Evolutionary conservation across 2,888 invertebrate species (phyloP), one percentile per base, ranked within the genome.

Genomic region (Pseudococcus jackbeardsleyi): DNA sequence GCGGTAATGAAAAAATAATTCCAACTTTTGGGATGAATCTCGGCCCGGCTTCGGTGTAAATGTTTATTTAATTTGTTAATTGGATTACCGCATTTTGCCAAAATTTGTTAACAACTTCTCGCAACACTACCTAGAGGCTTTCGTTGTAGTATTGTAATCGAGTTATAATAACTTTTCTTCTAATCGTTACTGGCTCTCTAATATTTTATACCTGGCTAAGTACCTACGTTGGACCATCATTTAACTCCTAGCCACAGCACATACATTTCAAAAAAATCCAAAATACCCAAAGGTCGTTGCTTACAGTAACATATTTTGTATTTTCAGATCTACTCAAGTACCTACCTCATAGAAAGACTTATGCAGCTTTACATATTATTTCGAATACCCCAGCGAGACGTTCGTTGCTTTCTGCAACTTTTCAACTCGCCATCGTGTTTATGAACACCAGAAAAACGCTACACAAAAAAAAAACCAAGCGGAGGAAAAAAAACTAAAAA

Each of bases 401-500:
- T 77, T 39, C 64, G 64, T 77, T 39, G 77, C 46, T 82, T 82
- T 82, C 46, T 82, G 39, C 79, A 46, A 42, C 42, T 82, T 82
- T 72, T 72, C 72, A 72, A 72, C 72, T 46, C 79, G 79, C 79
- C 79, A 82, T 82, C 79, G 79, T 46, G 79, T 82, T 82, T 82
- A 82, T 82, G 79, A 82, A 82, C 79, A 82, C 42, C 72, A 72
- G 79, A 82, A 82, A 46, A 82, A 82, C 79, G 79, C 79, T 82
- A 19, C 2, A 22, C 11, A 68, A 68, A 33, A 72, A 33, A 72
- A 33, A 72, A 33, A 33, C 7, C 33, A 72, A 72, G 72, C 2
- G 15, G 42, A 9, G 9, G 42, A 42, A 8, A 33, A 72, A 82
- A 82, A 82, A n/a, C 79, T 46, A 46, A 82, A 64, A 82, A 82